Evolutionary conservation across 2,113 vertebrate species (phyloP).

Genomic region (Cynopterus brachyotis): DNA sequence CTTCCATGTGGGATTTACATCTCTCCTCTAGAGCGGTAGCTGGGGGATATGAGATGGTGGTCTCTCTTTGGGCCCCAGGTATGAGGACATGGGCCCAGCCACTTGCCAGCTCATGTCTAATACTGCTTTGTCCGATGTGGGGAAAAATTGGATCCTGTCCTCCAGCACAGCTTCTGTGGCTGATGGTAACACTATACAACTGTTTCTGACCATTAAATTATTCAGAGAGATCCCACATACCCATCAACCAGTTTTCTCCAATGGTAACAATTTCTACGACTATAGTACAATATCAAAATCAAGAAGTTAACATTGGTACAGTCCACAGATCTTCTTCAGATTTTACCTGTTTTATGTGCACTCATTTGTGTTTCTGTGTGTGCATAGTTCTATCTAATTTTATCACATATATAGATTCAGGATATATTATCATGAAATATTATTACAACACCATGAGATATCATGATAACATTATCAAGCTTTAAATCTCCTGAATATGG

Average conservation of each 20-base stretch:
- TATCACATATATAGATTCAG: not conserved
- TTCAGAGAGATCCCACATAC: not conserved
- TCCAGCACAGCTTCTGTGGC: slow-evolving; percentile 54
- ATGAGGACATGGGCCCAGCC: slow-evolving; percentile 10
- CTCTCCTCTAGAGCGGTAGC: slow-evolving; percentile 32
- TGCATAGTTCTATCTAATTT: not conserved
- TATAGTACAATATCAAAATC: not conserved
- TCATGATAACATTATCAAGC: not conserved
- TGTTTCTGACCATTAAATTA: slow-evolving; percentile 79
- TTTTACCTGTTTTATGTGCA: not conserved
- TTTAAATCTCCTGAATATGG: not conserved
- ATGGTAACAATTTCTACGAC: not conserved
- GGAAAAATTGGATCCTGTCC: slow-evolving; percentile 16
- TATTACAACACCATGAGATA: not conserved
- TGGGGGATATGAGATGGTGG: not conserved
- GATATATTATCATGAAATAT: not conserved
- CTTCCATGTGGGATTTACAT: slow-evolving; percentile 70
- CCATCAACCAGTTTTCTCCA: not conserved
- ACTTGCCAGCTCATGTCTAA: slow-evolving; percentile 10
- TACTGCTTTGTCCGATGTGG: slow-evolving; percentile 60
- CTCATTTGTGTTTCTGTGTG: not conserved
- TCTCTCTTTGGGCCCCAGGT: not conserved
- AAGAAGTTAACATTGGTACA: not conserved
- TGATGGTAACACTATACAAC: slow-evolving; percentile 57
- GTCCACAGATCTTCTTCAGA: not conserved